These are phyloP conservation scores for Tenrec ecaudatus DNA, from an alignment of 2,113 vertebrate genomes.

Conservation along the genomic window DNA sequence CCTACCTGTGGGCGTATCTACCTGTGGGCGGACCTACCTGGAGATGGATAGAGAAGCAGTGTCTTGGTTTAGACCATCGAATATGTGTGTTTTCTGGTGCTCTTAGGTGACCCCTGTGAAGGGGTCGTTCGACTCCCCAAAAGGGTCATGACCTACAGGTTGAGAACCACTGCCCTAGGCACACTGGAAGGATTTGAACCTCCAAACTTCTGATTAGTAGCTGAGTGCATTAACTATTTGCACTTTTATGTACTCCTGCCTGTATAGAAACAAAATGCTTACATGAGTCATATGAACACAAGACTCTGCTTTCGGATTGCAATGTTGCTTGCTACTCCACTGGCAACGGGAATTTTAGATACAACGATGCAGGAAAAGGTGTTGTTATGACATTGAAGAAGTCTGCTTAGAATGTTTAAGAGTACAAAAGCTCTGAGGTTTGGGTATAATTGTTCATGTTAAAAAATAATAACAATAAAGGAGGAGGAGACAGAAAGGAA, in stretches of 20 bases:
- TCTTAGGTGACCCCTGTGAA: no score
- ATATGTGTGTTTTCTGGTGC: no score
- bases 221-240: background rate
- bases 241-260: background rate
- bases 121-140: no score
- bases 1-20: no score
- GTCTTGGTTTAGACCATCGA: no score
- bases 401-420: background rate
- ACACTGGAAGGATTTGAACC: background rate
- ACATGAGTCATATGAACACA: rapidly evolving
- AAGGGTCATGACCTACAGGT: no score
- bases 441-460: conserved; percentile 41
- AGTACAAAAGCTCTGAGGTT: conserved; percentile 44
- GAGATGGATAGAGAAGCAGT: no score
- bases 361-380: background rate
- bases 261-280: background rate
- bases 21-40: no score
- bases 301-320: background rate
- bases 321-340: background rate
- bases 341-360: background rate
- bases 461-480: background rate
- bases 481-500: background rate
- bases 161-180: no score
- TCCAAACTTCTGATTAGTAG: background rate
- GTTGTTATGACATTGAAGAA: background rate